These are phyloP conservation scores for Lasioglossum villosulum DNA, from an alignment of 2,888 invertebrate genomes.

Conservation along the genomic window DNA sequence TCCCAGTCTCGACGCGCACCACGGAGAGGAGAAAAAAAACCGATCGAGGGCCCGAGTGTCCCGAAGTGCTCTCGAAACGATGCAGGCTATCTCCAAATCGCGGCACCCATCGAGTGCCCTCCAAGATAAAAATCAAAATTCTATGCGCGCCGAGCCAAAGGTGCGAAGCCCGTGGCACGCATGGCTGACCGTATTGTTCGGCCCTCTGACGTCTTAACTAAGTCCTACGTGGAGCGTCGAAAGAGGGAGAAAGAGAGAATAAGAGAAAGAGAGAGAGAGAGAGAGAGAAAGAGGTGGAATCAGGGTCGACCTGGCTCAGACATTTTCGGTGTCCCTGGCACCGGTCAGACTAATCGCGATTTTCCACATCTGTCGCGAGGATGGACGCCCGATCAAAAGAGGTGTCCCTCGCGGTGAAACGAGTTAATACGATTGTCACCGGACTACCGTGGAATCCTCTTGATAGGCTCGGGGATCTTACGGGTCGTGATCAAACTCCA, in stretches of 20 bases:
- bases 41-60: conserved; percentile 50
- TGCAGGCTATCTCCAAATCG: conserved; percentile 82
- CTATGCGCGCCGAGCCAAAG: conserved; percentile 76
- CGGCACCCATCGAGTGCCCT: conserved; percentile 83
- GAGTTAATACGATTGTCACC: conserved; percentile 62
- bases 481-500: conserved; percentile 5
- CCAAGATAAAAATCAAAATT: conserved; percentile 83
- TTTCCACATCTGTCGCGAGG: conserved; percentile 67
- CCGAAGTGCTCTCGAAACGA: conserved; percentile 79
- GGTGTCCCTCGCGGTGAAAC: conserved; percentile 52
- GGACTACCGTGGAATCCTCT: conserved; percentile 9
- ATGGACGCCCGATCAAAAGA: conserved; percentile 59
- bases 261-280: not conserved
- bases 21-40: not conserved
- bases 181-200: conserved; percentile 83
- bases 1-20: not conserved
- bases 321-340: conserved; percentile 6
- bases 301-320: conserved; percentile 51
- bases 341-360: conserved; percentile 66
- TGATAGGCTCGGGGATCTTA: not conserved
- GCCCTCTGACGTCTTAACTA: conserved; percentile 78
- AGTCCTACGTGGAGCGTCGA: conserved; percentile 51
- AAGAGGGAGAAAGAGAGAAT: not conserved
- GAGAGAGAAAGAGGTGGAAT: not conserved
- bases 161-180: conserved; percentile 83